phyloP scores from a whole-genome alignment of 2,888 invertebrate species.

The Torymus tubicola region DNA sequence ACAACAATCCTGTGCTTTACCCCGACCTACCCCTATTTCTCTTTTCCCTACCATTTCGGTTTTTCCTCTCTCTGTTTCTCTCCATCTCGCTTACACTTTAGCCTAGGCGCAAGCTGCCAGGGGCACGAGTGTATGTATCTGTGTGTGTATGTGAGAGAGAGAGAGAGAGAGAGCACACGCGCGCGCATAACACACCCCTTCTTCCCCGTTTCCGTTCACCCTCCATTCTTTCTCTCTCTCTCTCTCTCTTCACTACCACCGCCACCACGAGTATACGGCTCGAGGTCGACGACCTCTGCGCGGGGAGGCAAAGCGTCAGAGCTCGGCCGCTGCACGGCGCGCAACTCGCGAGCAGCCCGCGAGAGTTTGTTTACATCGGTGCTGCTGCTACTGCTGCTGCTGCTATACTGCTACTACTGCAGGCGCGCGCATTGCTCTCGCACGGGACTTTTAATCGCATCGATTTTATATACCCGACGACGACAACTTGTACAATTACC shows the following conservation, averaged over 20 bases:
- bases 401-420: neutral
- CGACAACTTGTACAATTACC: slow-evolving; percentile 42
- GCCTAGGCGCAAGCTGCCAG: slow-evolving; percentile 13
- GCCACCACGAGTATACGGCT: slow-evolving; percentile 56
- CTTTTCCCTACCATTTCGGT: slow-evolving; percentile 30
- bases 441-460: slow-evolving; percentile 70
- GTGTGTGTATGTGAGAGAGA: too few species aligned
- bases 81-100: slow-evolving; percentile 41
- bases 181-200: slow-evolving; percentile 45
- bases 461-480: slow-evolving; percentile 61
- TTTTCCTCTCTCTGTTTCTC: slow-evolving; percentile 45
- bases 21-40: neutral
- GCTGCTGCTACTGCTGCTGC: slow-evolving; percentile 25
- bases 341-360: slow-evolving; percentile 59
- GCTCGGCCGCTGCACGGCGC: neutral
- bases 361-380: slow-evolving; percentile 73
- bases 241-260: slow-evolving; percentile 56
- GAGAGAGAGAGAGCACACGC: neutral
- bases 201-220: slow-evolving; percentile 58
- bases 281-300: slow-evolving; percentile 73
- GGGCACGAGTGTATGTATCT: neutral
- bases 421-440: neutral
- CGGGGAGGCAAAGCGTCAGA: slow-evolving; percentile 32
- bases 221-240: slow-evolving; percentile 55
- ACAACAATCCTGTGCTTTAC: slow-evolving; percentile 8